A percentile compares a stretch with the other conserved stretches of the same genome.
Evolutionary conservation across 2,113 vertebrate species (phyloP).

Genomic region (Sminthopsis crassicaudata): DNA sequence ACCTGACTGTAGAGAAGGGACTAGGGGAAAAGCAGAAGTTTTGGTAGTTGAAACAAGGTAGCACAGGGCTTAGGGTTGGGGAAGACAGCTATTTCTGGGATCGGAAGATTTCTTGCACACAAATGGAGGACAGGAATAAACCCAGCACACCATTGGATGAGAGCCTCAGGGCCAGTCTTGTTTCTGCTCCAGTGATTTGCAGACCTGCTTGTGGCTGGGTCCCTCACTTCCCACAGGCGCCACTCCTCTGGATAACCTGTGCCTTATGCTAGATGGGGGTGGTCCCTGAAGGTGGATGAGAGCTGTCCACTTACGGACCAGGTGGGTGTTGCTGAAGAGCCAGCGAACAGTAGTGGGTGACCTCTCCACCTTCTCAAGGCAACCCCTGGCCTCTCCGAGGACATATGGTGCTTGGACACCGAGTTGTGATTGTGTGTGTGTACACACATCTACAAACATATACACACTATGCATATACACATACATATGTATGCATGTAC

Average conservation of each 20-base stretch:
- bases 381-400: not conserved
- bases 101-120: not conserved
- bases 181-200: not conserved
- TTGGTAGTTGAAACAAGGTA: not conserved
- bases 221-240: not conserved
- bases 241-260: not conserved
- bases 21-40: not conserved
- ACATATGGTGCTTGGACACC: not conserved
- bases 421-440: not conserved
- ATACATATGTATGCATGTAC: not conserved
- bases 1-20: not conserved
- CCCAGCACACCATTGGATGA: not conserved
- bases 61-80: not conserved
- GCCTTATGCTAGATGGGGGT: not conserved
- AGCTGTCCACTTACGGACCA: not conserved
- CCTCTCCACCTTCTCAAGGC: not conserved
- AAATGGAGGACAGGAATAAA: not conserved
- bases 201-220: not conserved
- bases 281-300: not conserved
- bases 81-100: not conserved
- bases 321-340: not conserved
- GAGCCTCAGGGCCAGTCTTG: not conserved
- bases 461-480: not conserved
- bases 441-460: not conserved
- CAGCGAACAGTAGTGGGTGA: conserved; percentile 22